Percentiles rank a stretch among this genome's conserved stretches.
phyloP scores from a whole-genome alignment of 1,140 invertebrate species.

The Semibalanus balanoides region DNA sequence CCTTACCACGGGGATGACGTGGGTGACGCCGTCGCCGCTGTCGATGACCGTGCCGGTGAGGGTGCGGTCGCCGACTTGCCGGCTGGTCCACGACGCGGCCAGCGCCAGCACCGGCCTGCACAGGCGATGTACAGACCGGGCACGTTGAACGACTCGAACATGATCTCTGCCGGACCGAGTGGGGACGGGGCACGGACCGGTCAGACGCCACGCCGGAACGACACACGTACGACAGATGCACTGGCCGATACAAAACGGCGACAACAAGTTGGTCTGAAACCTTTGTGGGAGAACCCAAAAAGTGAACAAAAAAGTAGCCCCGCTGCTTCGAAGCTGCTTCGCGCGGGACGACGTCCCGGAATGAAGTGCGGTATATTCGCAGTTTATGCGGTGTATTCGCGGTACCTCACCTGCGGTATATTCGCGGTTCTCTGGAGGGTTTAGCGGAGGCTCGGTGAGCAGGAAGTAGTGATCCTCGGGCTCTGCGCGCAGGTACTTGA shows the following conservation, averaged over 20 bases:
- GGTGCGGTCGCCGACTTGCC: conserved; percentile 72
- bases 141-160: conserved; percentile 99
- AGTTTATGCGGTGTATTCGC: too few relatives aligned
- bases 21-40: conserved; percentile 98
- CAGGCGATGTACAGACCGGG: conserved; percentile 97
- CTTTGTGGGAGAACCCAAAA: too few relatives aligned
- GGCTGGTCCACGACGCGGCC: conserved; percentile 92
- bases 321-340: too few relatives aligned
- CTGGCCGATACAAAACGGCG: too few relatives aligned
- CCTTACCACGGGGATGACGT: conserved; percentile 94
- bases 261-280: too few relatives aligned
- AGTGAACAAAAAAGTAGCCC: too few relatives aligned
- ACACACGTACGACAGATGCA: too few relatives aligned
- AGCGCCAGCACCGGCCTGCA: conserved; percentile 94
- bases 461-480: conserved; percentile 99
- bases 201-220: too few relatives aligned
- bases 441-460: conserved; percentile 96
- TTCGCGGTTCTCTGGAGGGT: conserved; percentile 98
- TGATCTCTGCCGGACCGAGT: conserved; percentile 61
- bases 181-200: too few relatives aligned
- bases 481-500: conserved; percentile 95
- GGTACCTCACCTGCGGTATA: conserved; percentile 59
- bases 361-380: too few relatives aligned
- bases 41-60: conserved; percentile 96
- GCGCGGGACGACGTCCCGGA: too few relatives aligned